These are phyloP conservation scores for Lutjanus argentimaculatus DNA, from an alignment of 2,797 vertebrate species.

Conservation along the genomic window DNA sequence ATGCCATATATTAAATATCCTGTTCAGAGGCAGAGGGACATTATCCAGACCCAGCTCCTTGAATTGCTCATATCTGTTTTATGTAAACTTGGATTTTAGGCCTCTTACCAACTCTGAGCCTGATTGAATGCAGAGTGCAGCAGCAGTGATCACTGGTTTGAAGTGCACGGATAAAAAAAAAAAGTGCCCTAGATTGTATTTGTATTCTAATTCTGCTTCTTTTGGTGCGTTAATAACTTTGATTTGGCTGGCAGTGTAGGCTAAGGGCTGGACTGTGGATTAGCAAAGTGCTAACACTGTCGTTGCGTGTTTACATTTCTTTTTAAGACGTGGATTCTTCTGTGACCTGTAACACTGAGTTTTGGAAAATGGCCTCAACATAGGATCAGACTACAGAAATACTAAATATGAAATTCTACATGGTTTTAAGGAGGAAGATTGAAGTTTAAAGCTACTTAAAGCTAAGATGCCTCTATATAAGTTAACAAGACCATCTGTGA, in stretches of 20 bases:
- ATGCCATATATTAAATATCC: not conserved
- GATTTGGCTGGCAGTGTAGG: not conserved
- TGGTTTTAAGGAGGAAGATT: not conserved
- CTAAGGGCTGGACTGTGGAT: not conserved
- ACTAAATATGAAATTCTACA: not conserved
- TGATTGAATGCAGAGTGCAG: conserved; percentile 6
- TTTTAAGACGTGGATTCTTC: not conserved
- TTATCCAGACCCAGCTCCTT: conserved; percentile 26
- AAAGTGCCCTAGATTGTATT: not conserved
- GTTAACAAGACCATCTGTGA: too few species aligned
- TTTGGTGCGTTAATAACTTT: conserved; percentile 2
- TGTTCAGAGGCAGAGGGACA: not conserved
- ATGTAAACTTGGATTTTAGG: conserved; percentile 11
- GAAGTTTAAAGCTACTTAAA: not conserved
- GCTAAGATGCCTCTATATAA: too few species aligned
- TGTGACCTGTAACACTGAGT: conserved; percentile 31
- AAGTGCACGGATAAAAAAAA: not conserved
- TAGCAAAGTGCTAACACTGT: not conserved
- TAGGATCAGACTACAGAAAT: not conserved
- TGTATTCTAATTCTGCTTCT: not conserved
- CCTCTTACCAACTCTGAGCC: conserved; percentile 1
- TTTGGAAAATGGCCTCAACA: conserved; percentile 33
- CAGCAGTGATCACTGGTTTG: not conserved
- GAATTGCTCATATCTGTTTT: conserved; percentile 27
- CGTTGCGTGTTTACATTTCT: conserved; percentile 5